Conservation (phyloP, 1,140 invertebrate genomes). For the Galleria mellonella region DNA sequence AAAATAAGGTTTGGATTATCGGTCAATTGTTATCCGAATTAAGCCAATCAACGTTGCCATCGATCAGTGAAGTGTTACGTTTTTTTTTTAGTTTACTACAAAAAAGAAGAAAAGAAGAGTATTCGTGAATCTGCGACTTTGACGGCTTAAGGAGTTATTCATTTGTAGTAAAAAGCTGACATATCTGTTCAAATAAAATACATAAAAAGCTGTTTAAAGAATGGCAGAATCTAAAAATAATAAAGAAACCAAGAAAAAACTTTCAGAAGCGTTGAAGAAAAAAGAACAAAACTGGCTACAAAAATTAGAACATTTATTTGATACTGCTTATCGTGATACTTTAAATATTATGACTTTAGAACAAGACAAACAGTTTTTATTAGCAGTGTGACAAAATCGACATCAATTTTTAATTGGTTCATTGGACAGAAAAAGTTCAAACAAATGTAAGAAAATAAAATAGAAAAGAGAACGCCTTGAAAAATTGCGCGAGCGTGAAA, state of each 20-base stretch:
- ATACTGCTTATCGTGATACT: slow-evolving; percentile 26
- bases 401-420: not conserved
- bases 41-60: slow-evolving; percentile 5
- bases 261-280: slow-evolving; percentile 9
- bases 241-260: slow-evolving; percentile 17
- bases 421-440: slow-evolving; percentile 5
- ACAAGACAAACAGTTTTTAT: slow-evolving; percentile 26
- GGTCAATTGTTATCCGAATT: slow-evolving; percentile 3
- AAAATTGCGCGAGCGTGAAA: slow-evolving; percentile 3
- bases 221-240: slow-evolving; percentile 26
- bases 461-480: slow-evolving; percentile 1
- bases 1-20: slow-evolving; percentile 6
- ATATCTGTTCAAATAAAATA: slow-evolving; percentile 18
- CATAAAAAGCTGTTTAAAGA: slow-evolving; percentile 15
- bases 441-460: not conserved
- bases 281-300: slow-evolving; percentile 20
- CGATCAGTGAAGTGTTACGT: slow-evolving; percentile 4
- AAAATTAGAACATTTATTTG: slow-evolving; percentile 23
- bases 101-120: slow-evolving; percentile 18
- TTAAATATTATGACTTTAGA: slow-evolving; percentile 21
- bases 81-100: slow-evolving; percentile 21
- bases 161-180: slow-evolving; percentile 21
- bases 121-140: slow-evolving; percentile 17
- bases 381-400: slow-evolving; percentile 16
- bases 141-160: slow-evolving; percentile 17